These are phyloP conservation scores for Xestobium rufovillosum DNA, from an alignment of 2,888 invertebrate species.

Conservation along the genomic window DNA sequence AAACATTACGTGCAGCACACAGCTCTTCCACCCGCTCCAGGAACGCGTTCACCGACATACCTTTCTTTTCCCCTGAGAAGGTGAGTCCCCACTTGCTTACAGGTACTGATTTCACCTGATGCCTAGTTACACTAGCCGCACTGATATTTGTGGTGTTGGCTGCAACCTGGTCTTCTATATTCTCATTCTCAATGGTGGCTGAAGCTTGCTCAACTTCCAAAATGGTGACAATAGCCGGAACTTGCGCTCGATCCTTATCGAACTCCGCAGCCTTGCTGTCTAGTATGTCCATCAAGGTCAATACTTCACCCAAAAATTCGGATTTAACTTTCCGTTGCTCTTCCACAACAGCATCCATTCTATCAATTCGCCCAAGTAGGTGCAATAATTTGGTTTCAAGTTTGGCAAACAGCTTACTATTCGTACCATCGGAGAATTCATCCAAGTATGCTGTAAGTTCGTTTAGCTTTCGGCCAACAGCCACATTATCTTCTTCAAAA, in stretches of 20 bases:
- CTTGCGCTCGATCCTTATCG: too few relatives aligned
- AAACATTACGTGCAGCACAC: slow-evolving; percentile 8
- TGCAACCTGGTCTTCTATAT: too few relatives aligned
- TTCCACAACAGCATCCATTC: neutral
- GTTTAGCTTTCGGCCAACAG: too few relatives aligned
- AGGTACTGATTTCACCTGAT: slow-evolving; percentile 7
- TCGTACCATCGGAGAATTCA: slow-evolving; percentile 4
- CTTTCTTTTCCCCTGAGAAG: slow-evolving; percentile 10
- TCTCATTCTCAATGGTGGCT: too few relatives aligned
- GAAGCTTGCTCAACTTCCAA: too few relatives aligned
- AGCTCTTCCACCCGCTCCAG: slow-evolving; percentile 11
- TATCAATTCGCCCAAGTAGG: slow-evolving; percentile 4
- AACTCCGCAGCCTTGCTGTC: too few relatives aligned
- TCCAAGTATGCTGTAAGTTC: too few relatives aligned
- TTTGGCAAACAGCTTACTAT: slow-evolving; percentile 3
- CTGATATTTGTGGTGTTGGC: slow-evolving; percentile 8
- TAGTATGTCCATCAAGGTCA: slow-evolving; percentile 6
- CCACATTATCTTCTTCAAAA: too few relatives aligned
- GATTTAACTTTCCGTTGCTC: slow-evolving; percentile 5
- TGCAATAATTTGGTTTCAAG: slow-evolving; percentile 7
- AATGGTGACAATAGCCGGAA: too few relatives aligned
- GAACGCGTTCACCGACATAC: slow-evolving; percentile 7
- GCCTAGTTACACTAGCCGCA: slow-evolving; percentile 1
- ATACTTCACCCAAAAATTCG: slow-evolving; percentile 4
- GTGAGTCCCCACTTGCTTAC: slow-evolving; percentile 8